These are phyloP conservation scores for Drosophila infuscata DNA, from an alignment of 2,888 invertebrate genomes.

Conservation along the genomic window DNA sequence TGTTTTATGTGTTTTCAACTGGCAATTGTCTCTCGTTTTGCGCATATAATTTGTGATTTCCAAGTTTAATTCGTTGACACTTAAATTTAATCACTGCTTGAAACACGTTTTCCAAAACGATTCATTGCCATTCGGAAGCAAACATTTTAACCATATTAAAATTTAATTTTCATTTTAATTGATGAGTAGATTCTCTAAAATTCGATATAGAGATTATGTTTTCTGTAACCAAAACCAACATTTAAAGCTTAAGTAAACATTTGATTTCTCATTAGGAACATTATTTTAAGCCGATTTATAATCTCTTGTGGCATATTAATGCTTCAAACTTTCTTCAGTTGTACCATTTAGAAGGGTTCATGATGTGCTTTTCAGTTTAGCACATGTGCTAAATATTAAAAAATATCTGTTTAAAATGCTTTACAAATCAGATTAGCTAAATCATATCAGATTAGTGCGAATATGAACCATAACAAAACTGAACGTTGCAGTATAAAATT, in stretches of 20 bases:
- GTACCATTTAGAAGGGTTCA: not conserved
- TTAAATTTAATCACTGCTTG: constrained; percentile 70
- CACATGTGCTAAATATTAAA: constrained; percentile 7
- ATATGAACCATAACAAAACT: not conserved
- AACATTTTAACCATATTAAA: too few relatives aligned
- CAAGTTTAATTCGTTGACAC: constrained; percentile 64
- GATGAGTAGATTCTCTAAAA: not conserved
- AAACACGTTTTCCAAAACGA: constrained; percentile 21
- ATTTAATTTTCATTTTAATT: not conserved
- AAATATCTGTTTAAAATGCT: constrained; percentile 32
- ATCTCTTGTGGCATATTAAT: not conserved
- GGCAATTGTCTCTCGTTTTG: constrained; percentile 56
- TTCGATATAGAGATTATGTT: too few relatives aligned
- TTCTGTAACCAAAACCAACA: not conserved
- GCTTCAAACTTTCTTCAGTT: not conserved
- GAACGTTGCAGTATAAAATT: constrained; percentile 17
- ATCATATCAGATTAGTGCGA: constrained; percentile 4
- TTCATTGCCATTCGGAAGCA: constrained; percentile 26
- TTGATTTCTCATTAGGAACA: not conserved
- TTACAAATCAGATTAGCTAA: constrained; percentile 12
- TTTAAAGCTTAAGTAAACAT: not conserved
- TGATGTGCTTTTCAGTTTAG: not conserved
- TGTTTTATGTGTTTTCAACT: constrained; percentile 65
- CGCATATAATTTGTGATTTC: constrained; percentile 75
- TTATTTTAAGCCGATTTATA: not conserved